Conservation (phyloP, 1,140 invertebrate genomes). For the Drosophila trapezifrons region DNA sequence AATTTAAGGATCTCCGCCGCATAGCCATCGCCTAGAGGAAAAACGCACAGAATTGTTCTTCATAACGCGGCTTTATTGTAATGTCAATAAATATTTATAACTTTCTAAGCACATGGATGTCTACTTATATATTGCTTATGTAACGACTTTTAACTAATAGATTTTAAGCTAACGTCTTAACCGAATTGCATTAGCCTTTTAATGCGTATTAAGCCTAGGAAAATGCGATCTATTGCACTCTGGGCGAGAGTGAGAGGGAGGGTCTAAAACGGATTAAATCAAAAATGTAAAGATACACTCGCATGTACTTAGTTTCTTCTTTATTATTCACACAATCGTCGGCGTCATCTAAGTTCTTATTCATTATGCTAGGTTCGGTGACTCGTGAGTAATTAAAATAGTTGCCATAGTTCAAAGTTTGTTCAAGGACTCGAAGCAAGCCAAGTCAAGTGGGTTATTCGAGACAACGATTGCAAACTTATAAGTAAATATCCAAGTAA, state of each 20-base stretch:
- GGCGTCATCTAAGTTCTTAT: conserved; percentile 13
- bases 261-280: conserved; percentile 32
- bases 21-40: background rate
- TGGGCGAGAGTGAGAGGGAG: conserved; percentile 27
- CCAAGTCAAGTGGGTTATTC: conserved; percentile 20
- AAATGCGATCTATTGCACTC: conserved; percentile 62
- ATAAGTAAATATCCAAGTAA: conserved; percentile 67
- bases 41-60: conserved; percentile 46
- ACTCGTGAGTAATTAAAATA: conserved; percentile 39
- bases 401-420: background rate
- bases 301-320: conserved; percentile 25
- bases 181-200: conserved; percentile 54
- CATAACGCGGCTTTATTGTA: conserved; percentile 78
- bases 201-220: conserved; percentile 43
- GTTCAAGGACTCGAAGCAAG: conserved; percentile 12
- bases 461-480: conserved; percentile 54
- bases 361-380: conserved; percentile 38
- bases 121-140: conserved; percentile 82
- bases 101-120: conserved; percentile 80
- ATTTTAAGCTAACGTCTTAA: conserved; percentile 68
- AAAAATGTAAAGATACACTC: conserved; percentile 12
- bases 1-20: too few relatives aligned
- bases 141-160: conserved; percentile 76
- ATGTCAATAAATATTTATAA: conserved; percentile 78
- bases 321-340: conserved; percentile 31